These are phyloP conservation scores for Lycodopsis pacificus DNA, from an alignment of 2,797 vertebrate genomes.

Conservation along the genomic window DNA sequence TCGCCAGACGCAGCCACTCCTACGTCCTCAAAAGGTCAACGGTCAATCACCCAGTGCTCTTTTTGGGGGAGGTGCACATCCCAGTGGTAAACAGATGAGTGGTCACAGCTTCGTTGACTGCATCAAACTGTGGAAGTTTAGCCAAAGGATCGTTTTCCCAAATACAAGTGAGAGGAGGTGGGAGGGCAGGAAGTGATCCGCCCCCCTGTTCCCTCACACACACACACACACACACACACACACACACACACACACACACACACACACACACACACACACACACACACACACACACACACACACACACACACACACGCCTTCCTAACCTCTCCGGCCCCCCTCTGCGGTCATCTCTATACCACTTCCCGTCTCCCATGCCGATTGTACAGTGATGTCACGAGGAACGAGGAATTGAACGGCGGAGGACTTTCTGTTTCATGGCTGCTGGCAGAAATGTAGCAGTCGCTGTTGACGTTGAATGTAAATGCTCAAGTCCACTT, in stretches of 20 bases:
- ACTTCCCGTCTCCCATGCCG: conserved; percentile 77
- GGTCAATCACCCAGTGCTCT: neutral
- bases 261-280: conserved; percentile 14
- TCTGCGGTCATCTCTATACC: conserved; percentile 31
- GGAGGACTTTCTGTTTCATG: conserved; percentile 42
- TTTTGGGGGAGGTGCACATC: conserved; percentile 17
- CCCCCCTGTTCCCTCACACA: conserved; percentile 30
- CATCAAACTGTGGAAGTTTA: conserved; percentile 4
- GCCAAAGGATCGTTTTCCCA: conserved; percentile 9
- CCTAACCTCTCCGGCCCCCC: conserved; percentile 47
- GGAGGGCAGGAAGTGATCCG: conserved; percentile 60
- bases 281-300: neutral
- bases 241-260: neutral
- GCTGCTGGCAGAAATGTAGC: neutral
- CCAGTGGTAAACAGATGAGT: conserved; percentile 5
- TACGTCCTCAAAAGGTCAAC: conserved; percentile 15
- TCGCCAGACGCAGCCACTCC: neutral
- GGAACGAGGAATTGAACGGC: conserved; percentile 66
- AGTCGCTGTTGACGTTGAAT: neutral
- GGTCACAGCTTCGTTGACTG: neutral
- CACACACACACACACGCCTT: conserved; percentile 35
- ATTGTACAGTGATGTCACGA: conserved; percentile 74
- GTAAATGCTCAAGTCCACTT: neutral
- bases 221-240: neutral
- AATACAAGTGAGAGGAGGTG: conserved; percentile 29